Conservation (phyloP, 2,888 invertebrate genomes). For the Limnephilus rhombicus region DNA sequence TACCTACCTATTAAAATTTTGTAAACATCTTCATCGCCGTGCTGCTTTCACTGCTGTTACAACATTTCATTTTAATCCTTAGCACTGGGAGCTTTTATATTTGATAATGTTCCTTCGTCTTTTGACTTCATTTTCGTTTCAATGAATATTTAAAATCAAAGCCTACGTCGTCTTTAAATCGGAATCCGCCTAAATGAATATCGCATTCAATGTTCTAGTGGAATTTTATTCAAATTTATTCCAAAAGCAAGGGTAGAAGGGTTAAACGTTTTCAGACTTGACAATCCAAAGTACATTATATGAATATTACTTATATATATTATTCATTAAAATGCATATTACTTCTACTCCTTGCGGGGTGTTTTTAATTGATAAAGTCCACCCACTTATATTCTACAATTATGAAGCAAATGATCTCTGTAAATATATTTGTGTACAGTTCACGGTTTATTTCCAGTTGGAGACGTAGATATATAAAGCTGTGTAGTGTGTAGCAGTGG, state of each 20-base stretch:
- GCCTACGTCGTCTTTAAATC: constrained; percentile 1
- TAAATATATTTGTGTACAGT: no score
- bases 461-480: no score
- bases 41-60: neutral
- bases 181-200: constrained; percentile 1
- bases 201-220: neutral
- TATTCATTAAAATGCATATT: neutral
- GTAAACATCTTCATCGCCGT: neutral
- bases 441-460: no score
- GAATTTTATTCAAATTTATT: constrained; percentile 1
- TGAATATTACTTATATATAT: neutral
- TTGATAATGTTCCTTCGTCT: neutral
- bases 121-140: constrained; percentile 1
- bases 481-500: no score
- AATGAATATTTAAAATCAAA: constrained; percentile 1
- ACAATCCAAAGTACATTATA: neutral
- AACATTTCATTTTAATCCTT: neutral
- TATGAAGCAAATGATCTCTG: neutral
- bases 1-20: no score
- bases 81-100: neutral
- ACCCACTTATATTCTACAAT: neutral
- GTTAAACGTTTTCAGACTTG: neutral
- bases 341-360: neutral
- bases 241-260: neutral
- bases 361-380: neutral